phyloP scores from a whole-genome alignment of 2,888 invertebrate species.

The Nemotelus nigrinus region DNA sequence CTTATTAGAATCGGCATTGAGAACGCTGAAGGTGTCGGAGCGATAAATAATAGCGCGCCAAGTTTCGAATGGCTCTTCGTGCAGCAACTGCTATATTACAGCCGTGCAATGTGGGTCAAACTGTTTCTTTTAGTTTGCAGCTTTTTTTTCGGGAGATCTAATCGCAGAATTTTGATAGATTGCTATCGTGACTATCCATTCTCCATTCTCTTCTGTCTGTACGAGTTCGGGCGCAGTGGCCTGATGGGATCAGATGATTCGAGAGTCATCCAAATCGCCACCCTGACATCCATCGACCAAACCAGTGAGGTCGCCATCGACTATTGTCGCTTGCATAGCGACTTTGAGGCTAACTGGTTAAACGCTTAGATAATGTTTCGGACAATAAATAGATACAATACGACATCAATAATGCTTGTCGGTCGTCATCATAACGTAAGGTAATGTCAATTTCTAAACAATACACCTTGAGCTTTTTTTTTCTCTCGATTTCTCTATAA shows the following conservation, averaged over 20 bases:
- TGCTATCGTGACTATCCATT: background rate
- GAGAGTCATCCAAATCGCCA: background rate
- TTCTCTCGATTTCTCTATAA: too few species aligned
- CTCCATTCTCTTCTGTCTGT: background rate
- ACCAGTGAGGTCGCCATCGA: conserved; percentile 21
- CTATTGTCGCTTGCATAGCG: conserved; percentile 17
- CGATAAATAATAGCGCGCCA: conserved; percentile 1
- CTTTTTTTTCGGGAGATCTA: background rate
- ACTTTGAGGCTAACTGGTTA: background rate
- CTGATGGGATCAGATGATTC: background rate
- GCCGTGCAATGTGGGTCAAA: background rate
- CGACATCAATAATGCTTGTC: background rate
- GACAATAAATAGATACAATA: background rate
- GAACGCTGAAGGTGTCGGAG: conserved; percentile 14
- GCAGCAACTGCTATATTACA: background rate
- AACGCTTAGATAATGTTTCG: conserved; percentile 28
- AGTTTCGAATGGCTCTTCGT: background rate
- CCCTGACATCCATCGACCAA: background rate
- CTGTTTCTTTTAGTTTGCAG: background rate
- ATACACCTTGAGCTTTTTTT: conserved; percentile 11
- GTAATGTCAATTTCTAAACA: conserved; percentile 17
- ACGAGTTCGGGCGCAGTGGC: background rate
- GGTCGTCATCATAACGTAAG: background rate
- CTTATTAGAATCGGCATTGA: conserved; percentile 29
- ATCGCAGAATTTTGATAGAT: conserved; percentile 8